Percentiles rank a stretch among this genome's conserved stretches.
Evolutionary conservation across 1,140 invertebrate genomes (phyloP).

Genomic region (Scaptomyza pallida): DNA sequence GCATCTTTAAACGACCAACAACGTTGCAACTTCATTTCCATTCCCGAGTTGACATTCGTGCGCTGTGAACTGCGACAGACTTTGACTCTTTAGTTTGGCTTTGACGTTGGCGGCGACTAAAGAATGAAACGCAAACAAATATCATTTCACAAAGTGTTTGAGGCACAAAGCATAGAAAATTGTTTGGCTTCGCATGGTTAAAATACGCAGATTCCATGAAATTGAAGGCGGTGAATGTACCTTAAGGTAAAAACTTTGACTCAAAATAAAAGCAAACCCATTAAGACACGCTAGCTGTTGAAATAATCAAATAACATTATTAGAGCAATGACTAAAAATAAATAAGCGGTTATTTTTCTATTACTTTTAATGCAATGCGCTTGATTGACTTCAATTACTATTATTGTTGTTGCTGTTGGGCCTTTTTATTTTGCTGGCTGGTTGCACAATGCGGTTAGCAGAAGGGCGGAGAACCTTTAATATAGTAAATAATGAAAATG

Average conservation of each 20-base stretch:
- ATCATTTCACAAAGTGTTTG: constrained; percentile 35
- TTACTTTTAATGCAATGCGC: constrained; percentile 30
- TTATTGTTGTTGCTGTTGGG: not conserved
- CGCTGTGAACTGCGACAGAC: constrained; percentile 22
- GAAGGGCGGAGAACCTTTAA: constrained; percentile 6
- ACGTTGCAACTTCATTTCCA: constrained; percentile 12
- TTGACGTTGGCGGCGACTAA: not conserved
- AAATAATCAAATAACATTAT: constrained; percentile 5
- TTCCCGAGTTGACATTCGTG: constrained; percentile 20
- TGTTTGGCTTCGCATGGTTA: constrained; percentile 23
- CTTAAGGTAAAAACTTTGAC: not conserved
- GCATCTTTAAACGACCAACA: constrained; percentile 7
- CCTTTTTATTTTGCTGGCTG: constrained; percentile 28
- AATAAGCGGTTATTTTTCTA: constrained; percentile 28
- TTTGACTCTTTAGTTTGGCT: constrained; percentile 5
- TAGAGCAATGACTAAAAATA: constrained; percentile 5
- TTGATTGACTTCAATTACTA: constrained; percentile 31
- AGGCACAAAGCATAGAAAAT: constrained; percentile 27
- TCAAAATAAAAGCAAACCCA: no score
- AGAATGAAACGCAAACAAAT: constrained; percentile 15
- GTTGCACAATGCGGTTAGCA: constrained; percentile 22
- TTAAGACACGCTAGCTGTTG: not conserved
- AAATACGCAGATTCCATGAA: constrained; percentile 5
- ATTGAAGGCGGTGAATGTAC: constrained; percentile 1
- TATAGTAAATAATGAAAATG: constrained; percentile 61